Percentiles rank a stretch among this genome's conserved stretches.
Conservation (phyloP, 1,140 invertebrate species). For the Akabosia matsudoensis region DNA sequence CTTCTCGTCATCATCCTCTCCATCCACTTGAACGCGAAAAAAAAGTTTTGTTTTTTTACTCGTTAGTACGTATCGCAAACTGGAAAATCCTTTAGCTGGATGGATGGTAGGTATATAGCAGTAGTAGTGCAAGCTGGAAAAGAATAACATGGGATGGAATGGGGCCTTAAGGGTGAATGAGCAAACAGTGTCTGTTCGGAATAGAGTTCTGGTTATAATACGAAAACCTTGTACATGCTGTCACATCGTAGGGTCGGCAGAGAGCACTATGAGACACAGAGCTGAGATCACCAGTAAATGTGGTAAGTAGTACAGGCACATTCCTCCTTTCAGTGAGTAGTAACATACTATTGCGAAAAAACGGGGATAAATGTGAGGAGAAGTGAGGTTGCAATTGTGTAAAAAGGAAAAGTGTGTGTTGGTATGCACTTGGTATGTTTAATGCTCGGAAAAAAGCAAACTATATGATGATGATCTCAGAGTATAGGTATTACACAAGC, state of each 20-base stretch:
- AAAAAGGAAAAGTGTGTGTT: background rate
- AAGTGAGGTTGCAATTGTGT: background rate
- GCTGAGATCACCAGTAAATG: background rate
- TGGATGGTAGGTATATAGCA: too few relatives aligned
- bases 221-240: too few relatives aligned
- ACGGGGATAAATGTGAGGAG: background rate
- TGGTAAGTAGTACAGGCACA: background rate
- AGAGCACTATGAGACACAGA: background rate
- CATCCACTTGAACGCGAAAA: slow-evolving; percentile 2
- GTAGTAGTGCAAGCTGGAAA: background rate
- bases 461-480: background rate
- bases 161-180: background rate
- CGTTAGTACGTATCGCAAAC: too few relatives aligned
- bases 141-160: background rate
- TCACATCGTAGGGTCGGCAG: background rate
- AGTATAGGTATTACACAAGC: background rate
- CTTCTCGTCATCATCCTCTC: slow-evolving; percentile 2
- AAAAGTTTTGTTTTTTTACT: background rate
- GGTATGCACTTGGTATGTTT: background rate
- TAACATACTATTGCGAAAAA: background rate
- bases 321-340: too few relatives aligned
- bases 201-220: too few relatives aligned
- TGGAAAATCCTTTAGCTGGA: too few relatives aligned
- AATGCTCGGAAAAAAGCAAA: too few relatives aligned
- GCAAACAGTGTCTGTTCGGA: background rate